Conservation (phyloP, 2,113 vertebrate genomes). For the Nansenia antarctica region DNA sequence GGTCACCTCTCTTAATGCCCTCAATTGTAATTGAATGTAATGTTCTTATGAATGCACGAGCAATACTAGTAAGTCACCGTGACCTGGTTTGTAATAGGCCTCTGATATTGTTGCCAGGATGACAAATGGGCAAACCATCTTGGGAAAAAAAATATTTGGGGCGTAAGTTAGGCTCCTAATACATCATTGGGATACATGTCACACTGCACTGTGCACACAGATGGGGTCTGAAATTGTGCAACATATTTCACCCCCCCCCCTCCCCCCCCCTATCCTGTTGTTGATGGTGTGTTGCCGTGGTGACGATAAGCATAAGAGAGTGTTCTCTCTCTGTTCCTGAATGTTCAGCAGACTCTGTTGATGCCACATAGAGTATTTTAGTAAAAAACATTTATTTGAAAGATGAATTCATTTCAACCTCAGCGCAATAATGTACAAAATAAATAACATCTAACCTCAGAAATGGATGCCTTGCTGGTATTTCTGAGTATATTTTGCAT, state of each 20-base stretch:
- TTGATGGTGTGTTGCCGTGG: not conserved
- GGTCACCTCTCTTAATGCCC: not conserved
- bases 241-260: not conserved
- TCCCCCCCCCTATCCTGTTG: too few species aligned
- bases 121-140: not conserved
- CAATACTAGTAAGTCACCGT: not conserved
- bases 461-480: not conserved
- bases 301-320: not conserved
- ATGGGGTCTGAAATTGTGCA: slow-evolving; percentile 3
- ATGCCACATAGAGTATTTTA: not conserved
- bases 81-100: slow-evolving; percentile 4
- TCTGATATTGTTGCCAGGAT: not conserved
- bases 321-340: not conserved
- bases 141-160: not conserved
- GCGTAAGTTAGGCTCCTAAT: not conserved
- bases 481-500: not conserved
- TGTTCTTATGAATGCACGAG: not conserved
- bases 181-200: too few species aligned
- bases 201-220: not conserved
- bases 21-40: not conserved
- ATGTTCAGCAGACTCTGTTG: not conserved
- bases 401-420: not conserved
- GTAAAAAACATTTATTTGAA: slow-evolving; percentile 24
- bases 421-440: slow-evolving; percentile 18
- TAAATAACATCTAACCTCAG: slow-evolving; percentile 1